Conservation (phyloP, 2,113 vertebrate species). For the Trogon surrucura region DNA sequence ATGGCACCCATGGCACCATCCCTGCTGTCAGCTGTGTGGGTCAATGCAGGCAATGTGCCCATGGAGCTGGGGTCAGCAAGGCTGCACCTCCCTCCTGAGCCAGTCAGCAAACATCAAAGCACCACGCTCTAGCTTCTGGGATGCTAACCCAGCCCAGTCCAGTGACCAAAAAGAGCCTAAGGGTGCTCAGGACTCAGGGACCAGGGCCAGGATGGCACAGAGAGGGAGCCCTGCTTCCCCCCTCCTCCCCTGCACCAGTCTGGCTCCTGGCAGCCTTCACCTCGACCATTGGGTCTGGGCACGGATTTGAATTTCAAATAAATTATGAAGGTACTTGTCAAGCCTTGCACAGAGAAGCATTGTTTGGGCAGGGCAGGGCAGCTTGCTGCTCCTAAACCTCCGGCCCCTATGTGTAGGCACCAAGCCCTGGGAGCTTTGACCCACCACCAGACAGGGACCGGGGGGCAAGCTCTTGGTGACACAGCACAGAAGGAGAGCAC, state of each 20-base stretch:
- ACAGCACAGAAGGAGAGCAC: background rate
- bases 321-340: background rate
- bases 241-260: background rate
- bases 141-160: background rate
- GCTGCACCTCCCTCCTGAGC: fast-evolving
- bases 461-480: background rate
- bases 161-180: background rate
- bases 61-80: background rate
- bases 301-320: conserved; percentile 62
- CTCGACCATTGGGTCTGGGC: fast-evolving
- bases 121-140: background rate
- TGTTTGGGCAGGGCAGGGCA: background rate
- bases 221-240: background rate
- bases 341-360: background rate
- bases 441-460: background rate
- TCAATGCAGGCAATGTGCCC: background rate
- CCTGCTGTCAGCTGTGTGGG: background rate
- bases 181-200: background rate
- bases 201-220: background rate
- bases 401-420: fast-evolving
- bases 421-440: fast-evolving
- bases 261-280: background rate
- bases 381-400: background rate
- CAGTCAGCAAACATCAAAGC: background rate
- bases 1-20: fast-evolving